phyloP scores from a whole-genome alignment of 2,888 invertebrate species.

The Hipparchia sbordonii region DNA sequence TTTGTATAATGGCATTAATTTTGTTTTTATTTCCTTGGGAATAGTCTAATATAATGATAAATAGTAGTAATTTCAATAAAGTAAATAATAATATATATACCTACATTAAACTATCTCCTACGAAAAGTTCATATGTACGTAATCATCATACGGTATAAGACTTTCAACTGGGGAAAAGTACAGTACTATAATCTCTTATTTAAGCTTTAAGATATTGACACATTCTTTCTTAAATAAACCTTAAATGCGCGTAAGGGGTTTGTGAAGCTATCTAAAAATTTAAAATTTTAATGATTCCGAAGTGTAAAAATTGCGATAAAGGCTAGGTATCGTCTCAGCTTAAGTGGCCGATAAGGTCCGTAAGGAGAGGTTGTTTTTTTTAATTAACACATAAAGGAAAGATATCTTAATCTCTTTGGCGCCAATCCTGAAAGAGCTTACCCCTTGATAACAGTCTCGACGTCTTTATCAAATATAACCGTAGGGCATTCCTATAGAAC shows the following conservation, averaged over 20 bases:
- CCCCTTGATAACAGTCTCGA: conserved; percentile 73
- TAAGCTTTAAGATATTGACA: conserved; percentile 31
- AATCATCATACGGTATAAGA: neutral
- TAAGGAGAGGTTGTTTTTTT: conserved; percentile 71
- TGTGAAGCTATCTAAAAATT: conserved; percentile 40
- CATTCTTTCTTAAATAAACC: conserved; percentile 25
- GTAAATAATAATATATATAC: neutral
- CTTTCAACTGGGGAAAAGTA: neutral
- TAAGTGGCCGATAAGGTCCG: conserved; percentile 74
- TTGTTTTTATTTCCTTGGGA: no score
- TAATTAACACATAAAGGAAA: conserved; percentile 78
- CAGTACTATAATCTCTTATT: conserved; percentile 26
- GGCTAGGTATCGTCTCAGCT: conserved; percentile 62
- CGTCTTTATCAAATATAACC: conserved; percentile 69
- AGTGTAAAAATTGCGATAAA: conserved; percentile 76
- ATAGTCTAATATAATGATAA: no score
- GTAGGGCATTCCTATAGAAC: conserved; percentile 62
- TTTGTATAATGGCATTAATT: no score
- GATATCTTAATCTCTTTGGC: conserved; percentile 80
- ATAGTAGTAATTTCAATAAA: no score
- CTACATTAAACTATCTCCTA: neutral
- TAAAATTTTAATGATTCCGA: conserved; percentile 65
- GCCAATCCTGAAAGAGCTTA: conserved; percentile 76
- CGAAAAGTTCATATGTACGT: neutral
- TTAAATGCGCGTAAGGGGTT: conserved; percentile 32